phyloP scores from a whole-genome alignment of 2,797 vertebrate species.

The Diceros bicornis region DNA sequence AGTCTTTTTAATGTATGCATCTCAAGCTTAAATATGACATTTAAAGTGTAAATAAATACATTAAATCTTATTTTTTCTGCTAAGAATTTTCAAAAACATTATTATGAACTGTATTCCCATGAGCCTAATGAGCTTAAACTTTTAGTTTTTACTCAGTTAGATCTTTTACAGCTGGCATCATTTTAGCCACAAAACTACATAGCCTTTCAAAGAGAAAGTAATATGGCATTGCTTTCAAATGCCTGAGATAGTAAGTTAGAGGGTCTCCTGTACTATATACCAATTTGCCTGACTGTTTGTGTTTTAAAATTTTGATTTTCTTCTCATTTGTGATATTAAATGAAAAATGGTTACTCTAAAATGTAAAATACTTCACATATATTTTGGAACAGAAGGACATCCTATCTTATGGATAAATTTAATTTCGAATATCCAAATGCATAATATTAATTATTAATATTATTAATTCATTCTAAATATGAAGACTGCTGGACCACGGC shows the following conservation, averaged over 20 bases:
- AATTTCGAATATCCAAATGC: neutral
- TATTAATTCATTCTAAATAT: neutral
- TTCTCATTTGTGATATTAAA: neutral
- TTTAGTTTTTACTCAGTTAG: conserved; percentile 85
- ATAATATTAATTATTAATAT: neutral
- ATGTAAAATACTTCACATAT: neutral
- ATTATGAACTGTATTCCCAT: conserved; percentile 72
- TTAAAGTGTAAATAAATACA: conserved; percentile 76
- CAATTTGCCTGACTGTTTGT: conserved; percentile 75
- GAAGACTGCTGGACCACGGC: neutral
- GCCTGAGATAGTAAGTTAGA: conserved; percentile 76
- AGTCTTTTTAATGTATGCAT: neutral
- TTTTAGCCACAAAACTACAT: conserved; percentile 79
- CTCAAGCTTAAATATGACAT: conserved; percentile 71
- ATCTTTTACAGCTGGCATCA: conserved; percentile 79
- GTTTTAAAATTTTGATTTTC: conserved; percentile 76
- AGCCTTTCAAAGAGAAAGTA: conserved; percentile 62
- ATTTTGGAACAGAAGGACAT: neutral
- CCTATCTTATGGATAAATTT: neutral
- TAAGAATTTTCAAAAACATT: conserved; percentile 78
- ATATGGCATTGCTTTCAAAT: conserved; percentile 82
- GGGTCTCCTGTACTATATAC: conserved; percentile 72
- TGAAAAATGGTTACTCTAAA: neutral
- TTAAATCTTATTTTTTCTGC: conserved; percentile 69
- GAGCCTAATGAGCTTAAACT: conserved; percentile 71